These are phyloP conservation scores for Lacanobia wlatinum DNA, from an alignment of 2,888 invertebrate genomes.

Conservation along the genomic window DNA sequence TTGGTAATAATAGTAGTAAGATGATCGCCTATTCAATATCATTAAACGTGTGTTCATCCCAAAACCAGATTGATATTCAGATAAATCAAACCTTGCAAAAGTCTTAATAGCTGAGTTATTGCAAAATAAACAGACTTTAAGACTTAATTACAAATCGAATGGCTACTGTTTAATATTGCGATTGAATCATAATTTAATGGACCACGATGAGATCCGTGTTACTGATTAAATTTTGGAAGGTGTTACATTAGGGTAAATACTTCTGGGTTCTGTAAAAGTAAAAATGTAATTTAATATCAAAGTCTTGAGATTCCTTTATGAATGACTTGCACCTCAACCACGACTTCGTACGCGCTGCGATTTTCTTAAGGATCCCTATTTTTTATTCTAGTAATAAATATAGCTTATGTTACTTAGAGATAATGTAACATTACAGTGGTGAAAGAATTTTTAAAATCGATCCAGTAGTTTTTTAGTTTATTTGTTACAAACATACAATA, in stretches of 20 bases:
- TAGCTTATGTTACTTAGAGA: no score
- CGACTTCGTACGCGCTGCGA: no score
- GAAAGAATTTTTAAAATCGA: no score
- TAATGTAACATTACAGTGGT: no score
- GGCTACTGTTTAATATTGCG: constrained; percentile 29
- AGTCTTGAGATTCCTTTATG: no score
- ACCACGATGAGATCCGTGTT: constrained; percentile 17
- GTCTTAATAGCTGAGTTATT: constrained; percentile 9
- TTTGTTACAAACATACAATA: no score
- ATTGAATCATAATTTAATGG: constrained; percentile 37
- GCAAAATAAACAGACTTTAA: constrained; percentile 20
- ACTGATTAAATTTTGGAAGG: constrained; percentile 11
- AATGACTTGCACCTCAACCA: no score
- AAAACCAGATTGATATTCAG: not conserved
- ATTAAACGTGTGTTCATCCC: not conserved
- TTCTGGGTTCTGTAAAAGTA: constrained; percentile 11
- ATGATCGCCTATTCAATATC: not conserved
- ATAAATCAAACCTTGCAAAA: constrained; percentile 3
- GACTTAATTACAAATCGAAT: constrained; percentile 34
- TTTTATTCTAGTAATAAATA: no score
- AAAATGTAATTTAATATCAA: not conserved
- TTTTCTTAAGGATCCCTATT: no score
- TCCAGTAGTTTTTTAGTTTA: no score
- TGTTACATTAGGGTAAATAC: constrained; percentile 2
- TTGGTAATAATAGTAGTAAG: no score